Evolutionary conservation across 2,113 vertebrate genomes (phyloP).

Genomic region (Poecilia latipinna): DNA sequence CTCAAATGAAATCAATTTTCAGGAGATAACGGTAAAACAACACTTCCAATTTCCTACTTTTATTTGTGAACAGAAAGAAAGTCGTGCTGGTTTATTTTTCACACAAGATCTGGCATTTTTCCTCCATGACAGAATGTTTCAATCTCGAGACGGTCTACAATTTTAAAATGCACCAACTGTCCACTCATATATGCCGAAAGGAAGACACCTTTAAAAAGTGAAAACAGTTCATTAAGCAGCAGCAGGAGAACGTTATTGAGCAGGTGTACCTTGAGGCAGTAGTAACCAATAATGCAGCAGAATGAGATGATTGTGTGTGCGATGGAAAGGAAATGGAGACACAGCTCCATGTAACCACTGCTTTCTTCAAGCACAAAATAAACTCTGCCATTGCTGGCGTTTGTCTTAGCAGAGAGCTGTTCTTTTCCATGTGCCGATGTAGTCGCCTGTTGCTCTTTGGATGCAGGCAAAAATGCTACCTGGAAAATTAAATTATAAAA

Average conservation of each 20-base stretch:
- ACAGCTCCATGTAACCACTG: constrained; percentile 93
- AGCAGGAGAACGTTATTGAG: not conserved
- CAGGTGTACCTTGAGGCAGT: constrained; percentile 89
- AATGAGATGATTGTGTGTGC: constrained; percentile 93
- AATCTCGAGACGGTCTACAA: not conserved
- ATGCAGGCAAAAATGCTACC: constrained; percentile 84
- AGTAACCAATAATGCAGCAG: constrained; percentile 97
- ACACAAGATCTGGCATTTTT: not conserved
- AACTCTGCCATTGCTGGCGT: constrained; percentile 56
- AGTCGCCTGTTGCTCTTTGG: constrained; percentile 70
- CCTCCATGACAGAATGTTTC: not conserved
- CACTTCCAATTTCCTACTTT: not conserved
- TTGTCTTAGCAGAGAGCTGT: constrained; percentile 8
- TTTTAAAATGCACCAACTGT: not conserved
- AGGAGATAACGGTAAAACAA: not conserved
- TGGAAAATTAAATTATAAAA: constrained; percentile 50
- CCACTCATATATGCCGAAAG: not conserved
- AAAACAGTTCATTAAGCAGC: not conserved
- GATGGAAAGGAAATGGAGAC: constrained; percentile 85
- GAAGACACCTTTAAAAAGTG: not conserved
- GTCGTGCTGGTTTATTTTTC: not conserved
- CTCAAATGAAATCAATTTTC: not conserved
- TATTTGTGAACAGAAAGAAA: not conserved
- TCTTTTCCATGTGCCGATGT: constrained; percentile 41
- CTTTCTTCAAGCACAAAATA: constrained; percentile 92